A percentile compares a stretch with the other conserved stretches of the same genome.
These are phyloP conservation scores for Diarsia mendica DNA, from an alignment of 2,888 invertebrate species.

Conservation along the genomic window DNA sequence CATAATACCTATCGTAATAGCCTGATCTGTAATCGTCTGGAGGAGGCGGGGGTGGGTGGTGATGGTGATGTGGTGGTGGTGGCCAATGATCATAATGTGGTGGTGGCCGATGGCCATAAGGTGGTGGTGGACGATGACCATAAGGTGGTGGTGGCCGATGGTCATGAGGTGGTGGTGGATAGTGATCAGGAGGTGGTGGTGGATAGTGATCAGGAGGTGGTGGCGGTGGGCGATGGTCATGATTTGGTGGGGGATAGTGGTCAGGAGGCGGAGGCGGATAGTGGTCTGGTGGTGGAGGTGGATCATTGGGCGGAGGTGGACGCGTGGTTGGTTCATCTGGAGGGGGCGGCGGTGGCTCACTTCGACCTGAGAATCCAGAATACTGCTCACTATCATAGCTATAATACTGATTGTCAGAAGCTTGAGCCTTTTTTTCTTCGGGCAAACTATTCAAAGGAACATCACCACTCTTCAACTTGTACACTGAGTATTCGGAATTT, in stretches of 20 bases:
- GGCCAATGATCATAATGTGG: conserved; percentile 36
- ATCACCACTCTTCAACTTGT: conserved; percentile 28
- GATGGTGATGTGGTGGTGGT: conserved; percentile 42
- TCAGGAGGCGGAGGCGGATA: conserved; percentile 21
- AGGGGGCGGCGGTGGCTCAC: conserved; percentile 6
- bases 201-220: conserved; percentile 35
- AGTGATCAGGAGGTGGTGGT: conserved; percentile 42
- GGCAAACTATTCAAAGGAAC: conserved; percentile 7
- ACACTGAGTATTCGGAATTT: conserved; percentile 33
- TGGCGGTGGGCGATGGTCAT: conserved; percentile 7
- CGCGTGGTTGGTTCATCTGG: conserved; percentile 12
- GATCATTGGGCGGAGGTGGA: not conserved
- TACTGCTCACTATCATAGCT: conserved; percentile 15
- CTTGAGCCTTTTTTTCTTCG: not conserved
- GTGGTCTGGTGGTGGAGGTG: conserved; percentile 11
- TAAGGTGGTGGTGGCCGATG: conserved; percentile 41
- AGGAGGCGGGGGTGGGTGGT: conserved; percentile 49
- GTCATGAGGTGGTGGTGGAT: not conserved
- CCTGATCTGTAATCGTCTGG: conserved; percentile 39
- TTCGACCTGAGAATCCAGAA: conserved; percentile 13
- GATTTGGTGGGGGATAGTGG: conserved; percentile 18
- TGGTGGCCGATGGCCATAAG: conserved; percentile 12
- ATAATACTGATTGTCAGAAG: conserved; percentile 28
- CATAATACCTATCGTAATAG: conserved; percentile 32
- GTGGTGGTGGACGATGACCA: conserved; percentile 29